Base-by-base conservation (phyloP, 64 coral and sea anemone species). In the Dendrophyllia cribrosa region DNA sequence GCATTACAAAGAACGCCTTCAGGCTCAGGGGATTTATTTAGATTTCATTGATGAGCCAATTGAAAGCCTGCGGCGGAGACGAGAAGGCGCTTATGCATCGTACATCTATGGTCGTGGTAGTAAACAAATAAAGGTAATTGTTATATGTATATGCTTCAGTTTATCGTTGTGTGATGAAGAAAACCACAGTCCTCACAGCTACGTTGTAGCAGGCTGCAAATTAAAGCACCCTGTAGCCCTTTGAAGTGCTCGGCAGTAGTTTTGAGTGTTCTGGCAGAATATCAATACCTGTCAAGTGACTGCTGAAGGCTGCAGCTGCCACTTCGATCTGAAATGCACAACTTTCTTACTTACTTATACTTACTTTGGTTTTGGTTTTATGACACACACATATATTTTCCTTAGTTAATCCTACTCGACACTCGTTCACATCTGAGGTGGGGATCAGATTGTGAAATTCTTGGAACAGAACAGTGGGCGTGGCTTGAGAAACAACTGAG, bases 41-140 rank as follows among this genome's bases (percentile, higher is more conserved):
- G 96, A 98, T 86, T 98, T 98, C 45, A 86, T 98, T 58, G 96
- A 98, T 75, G 96, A 98, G 58, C 93, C 96, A 26, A 17, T 86
- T 6, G 87, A 87, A 16, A 98, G 96, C 66, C 7, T 93, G 69
- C 79, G 96, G 3, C 58, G 96, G 4, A 73, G 16, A 66, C 73
- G 96, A 11, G 89, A 98, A 53, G 96, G 96, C 9, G 51, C 87
- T 12, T 98, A 98, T 92, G 78, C 75, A 14, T 98, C 96, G 9
- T 95, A 98, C 86, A 70, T 88, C 21, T 98, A 81, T 98, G 96
- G 96, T 60, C 72, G 66, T 58, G 96, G 90, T 2, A 66, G 86
- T 65, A 92, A 79, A 24, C 92, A 86, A n/a, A 63, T 98, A 15
- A 98, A 95, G 93, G 93, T 95, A 76, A 46, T 12, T 43, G 6